Evolutionary conservation across 2,888 invertebrate species (phyloP).

Genomic region (Ennomos erosarius): DNA sequence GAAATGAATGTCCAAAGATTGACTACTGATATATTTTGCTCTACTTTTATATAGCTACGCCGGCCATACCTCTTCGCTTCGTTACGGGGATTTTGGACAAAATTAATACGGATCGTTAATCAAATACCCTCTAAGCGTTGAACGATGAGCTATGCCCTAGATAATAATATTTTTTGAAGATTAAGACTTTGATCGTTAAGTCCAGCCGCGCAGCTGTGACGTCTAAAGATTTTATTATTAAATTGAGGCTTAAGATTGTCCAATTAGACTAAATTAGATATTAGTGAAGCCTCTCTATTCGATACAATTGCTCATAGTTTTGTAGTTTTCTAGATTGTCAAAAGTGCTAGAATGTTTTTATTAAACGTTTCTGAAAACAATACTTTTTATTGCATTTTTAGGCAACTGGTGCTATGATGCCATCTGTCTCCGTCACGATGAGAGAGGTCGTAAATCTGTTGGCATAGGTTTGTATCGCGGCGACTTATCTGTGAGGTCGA

Average conservation of each 20-base stretch:
- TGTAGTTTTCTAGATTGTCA: no score
- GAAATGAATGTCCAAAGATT: neutral
- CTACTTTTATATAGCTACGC: slow-evolving; percentile 40
- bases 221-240: slow-evolving; percentile 14
- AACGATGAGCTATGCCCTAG: slow-evolving; percentile 55
- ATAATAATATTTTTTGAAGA: slow-evolving; percentile 58
- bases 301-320: neutral
- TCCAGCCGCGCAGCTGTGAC: slow-evolving; percentile 17
- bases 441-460: slow-evolving; percentile 45
- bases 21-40: slow-evolving; percentile 5
- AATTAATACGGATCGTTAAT: slow-evolving; percentile 78
- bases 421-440: slow-evolving; percentile 50
- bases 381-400: slow-evolving; percentile 24
- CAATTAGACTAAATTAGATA: no score
- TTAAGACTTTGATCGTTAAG: slow-evolving; percentile 27
- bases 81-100: slow-evolving; percentile 68
- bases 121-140: slow-evolving; percentile 65
- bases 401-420: slow-evolving; percentile 41
- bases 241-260: neutral
- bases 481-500: slow-evolving; percentile 31
- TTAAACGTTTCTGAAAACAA: no score
- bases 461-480: slow-evolving; percentile 38
- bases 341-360: no score
- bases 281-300: no score
- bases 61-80: slow-evolving; percentile 56